Percentiles rank a stretch among this genome's conserved stretches.
These are phyloP conservation scores for Ictalurus punctatus DNA, from an alignment of 2,113 vertebrate species.

Conservation along the genomic window DNA sequence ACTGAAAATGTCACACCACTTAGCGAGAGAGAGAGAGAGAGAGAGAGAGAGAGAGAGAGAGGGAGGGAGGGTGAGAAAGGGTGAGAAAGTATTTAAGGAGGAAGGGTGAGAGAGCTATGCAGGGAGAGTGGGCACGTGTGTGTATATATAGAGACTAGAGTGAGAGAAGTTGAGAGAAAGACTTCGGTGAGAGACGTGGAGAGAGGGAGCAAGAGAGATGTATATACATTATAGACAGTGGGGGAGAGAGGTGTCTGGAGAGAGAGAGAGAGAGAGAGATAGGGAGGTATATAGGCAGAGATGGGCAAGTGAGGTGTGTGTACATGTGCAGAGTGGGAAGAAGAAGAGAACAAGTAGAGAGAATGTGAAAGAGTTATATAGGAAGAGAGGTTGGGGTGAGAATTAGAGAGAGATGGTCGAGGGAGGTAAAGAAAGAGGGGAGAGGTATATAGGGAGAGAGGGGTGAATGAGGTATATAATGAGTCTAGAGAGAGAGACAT, in stretches of 20 bases:
- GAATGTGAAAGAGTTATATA: background rate
- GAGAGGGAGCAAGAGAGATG: too few relatives aligned
- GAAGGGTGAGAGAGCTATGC: background rate
- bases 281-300: background rate
- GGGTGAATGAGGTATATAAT: background rate
- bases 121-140: background rate
- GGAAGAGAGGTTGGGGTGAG: background rate
- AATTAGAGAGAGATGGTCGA: background rate
- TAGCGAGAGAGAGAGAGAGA: background rate
- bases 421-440: background rate
- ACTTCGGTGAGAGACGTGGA: too few relatives aligned
- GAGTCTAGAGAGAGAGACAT: background rate
- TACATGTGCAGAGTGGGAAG: background rate
- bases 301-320: background rate
- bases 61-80: too few relatives aligned
- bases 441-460: background rate
- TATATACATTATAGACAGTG: too few relatives aligned
- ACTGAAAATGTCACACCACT: slow-evolving; percentile 63
- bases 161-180: too few relatives aligned
- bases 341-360: background rate
- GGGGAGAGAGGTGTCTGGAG: background rate
- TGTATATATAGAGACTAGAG: too few relatives aligned
- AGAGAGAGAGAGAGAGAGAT: slow-evolving; percentile 6
- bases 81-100: too few relatives aligned
- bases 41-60: background rate